Evolutionary conservation across 2,113 vertebrate genomes (phyloP).

Genomic region (Leptocoma aspasia): DNA sequence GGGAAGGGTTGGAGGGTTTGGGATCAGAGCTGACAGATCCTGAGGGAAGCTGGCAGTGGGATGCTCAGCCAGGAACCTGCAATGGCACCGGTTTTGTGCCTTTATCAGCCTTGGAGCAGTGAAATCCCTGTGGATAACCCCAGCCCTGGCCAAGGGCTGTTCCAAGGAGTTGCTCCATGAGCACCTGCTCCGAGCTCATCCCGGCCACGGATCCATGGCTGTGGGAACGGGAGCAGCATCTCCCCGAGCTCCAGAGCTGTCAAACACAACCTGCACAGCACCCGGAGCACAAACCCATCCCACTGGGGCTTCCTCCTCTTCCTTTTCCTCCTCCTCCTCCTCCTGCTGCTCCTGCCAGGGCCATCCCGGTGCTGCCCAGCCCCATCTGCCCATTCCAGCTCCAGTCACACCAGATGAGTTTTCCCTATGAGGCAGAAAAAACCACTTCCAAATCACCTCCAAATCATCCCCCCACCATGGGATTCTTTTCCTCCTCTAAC

Average conservation of each 20-base stretch:
- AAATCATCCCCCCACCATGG: fast-evolving
- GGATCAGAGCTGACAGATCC: neutral
- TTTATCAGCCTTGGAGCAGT: neutral
- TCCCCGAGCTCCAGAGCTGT: neutral
- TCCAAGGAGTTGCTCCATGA: neutral
- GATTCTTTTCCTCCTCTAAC: neutral
- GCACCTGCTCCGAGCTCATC: neutral
- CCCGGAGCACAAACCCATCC: neutral
- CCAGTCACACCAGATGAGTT: neutral
- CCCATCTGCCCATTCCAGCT: neutral
- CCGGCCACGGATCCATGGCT: fast-evolving
- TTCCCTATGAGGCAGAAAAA: neutral
- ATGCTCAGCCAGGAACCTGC: neutral
- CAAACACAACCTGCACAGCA: neutral
- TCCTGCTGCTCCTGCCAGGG: neutral
- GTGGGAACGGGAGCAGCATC: neutral
- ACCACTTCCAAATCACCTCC: neutral
- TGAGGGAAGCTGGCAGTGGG: fast-evolving
- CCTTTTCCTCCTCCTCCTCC: neutral
- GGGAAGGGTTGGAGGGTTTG: neutral
- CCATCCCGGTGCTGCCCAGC: neutral
- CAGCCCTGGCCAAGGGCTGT: neutral
- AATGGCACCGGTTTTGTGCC: neutral
- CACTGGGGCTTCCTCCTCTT: neutral
- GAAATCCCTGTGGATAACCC: neutral